Conservation (phyloP, 2,113 vertebrate species). For the Cyprichromis sp. region DNA sequence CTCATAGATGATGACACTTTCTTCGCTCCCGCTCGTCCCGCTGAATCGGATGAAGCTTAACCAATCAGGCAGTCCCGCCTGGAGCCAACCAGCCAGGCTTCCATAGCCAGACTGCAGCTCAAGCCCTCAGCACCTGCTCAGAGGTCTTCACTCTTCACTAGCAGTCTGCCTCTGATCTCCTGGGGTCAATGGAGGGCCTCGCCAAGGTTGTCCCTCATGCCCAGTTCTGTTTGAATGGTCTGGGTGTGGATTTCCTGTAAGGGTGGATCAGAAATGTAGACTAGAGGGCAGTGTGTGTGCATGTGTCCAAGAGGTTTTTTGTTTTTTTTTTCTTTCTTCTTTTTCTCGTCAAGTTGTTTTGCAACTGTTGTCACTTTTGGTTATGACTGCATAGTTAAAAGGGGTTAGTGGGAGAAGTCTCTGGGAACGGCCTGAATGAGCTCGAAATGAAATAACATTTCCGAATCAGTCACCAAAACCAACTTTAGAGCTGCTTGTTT, state of each 20-base stretch:
- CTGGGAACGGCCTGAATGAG: not conserved
- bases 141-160: slow-evolving; percentile 57
- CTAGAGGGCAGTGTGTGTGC: not conserved
- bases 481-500: not conserved
- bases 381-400: not conserved
- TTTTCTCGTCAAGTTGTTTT: not conserved
- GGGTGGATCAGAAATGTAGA: slow-evolving; percentile 18
- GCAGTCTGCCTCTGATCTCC: slow-evolving; percentile 49
- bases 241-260: slow-evolving; percentile 51
- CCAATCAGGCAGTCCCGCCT: slow-evolving; percentile 24
- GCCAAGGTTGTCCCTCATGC: slow-evolving; percentile 47
- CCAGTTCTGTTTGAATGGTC: slow-evolving; percentile 26
- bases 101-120: not conserved
- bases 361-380: not conserved
- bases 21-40: slow-evolving; percentile 8
- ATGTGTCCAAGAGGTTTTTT: not conserved
- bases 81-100: slow-evolving; percentile 43
- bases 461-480: not conserved
- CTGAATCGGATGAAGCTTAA: slow-evolving; percentile 34
- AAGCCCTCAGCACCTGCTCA: slow-evolving; percentile 48
- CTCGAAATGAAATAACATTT: not conserved
- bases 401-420: not conserved
- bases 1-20: slow-evolving; percentile 27
- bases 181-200: slow-evolving; percentile 36
- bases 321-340: not conserved